phyloP scores from a whole-genome alignment of 2,888 invertebrate genomes.

The Panorpa germanica region DNA sequence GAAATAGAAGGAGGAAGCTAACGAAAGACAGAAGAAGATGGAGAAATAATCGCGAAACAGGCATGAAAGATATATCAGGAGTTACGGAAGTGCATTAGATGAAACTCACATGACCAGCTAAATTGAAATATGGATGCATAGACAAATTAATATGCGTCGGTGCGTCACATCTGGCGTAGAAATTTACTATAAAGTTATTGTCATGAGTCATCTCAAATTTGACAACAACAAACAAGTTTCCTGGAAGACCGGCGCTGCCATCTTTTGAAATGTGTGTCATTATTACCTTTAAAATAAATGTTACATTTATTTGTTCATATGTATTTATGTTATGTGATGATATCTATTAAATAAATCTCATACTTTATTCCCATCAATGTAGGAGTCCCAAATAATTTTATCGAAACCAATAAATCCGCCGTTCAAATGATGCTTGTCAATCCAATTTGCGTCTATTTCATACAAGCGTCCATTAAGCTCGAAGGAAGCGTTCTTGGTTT shows the following conservation, averaged over 20 bases:
- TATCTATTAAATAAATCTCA: background rate
- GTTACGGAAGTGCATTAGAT: background rate
- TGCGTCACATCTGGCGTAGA: conserved; percentile 55
- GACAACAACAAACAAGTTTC: conserved; percentile 50
- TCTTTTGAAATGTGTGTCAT: conserved; percentile 61
- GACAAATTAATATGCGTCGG: conserved; percentile 75
- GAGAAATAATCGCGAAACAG: no score
- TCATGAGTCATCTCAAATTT: conserved; percentile 51
- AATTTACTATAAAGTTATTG: conserved; percentile 55
- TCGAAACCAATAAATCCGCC: conserved; percentile 75
- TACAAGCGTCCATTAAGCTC: conserved; percentile 44
- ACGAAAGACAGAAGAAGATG: no score
- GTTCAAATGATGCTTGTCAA: conserved; percentile 51
- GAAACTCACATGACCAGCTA: conserved; percentile 53
- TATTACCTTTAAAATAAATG: conserved; percentile 30
- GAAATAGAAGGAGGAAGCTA: no score
- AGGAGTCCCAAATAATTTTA: conserved; percentile 53
- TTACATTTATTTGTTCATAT: conserved; percentile 13
- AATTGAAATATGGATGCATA: conserved; percentile 79
- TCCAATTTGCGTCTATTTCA: conserved; percentile 52
- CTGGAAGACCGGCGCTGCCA: conserved; percentile 80
- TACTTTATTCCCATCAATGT: conserved; percentile 30
- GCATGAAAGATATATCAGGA: no score
- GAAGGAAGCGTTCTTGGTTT: conserved; percentile 54
- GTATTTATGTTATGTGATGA: background rate